Percentiles rank a stretch among this genome's conserved stretches.
These are phyloP conservation scores for Prionailurus bengalensis DNA, from an alignment of 2,113 vertebrate species.

Conservation along the genomic window DNA sequence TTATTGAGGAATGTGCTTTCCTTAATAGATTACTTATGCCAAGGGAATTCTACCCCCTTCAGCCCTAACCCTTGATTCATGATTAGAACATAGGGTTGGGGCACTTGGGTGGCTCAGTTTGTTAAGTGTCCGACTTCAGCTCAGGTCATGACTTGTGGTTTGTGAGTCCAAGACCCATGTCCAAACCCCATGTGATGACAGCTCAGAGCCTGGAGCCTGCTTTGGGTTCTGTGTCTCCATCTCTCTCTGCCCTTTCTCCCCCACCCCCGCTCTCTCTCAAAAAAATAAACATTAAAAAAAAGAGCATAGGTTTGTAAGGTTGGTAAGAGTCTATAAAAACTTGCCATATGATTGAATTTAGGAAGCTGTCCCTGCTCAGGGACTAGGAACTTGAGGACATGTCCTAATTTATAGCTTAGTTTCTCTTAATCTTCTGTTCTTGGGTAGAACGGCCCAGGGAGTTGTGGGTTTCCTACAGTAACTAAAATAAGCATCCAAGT, in stretches of 20 bases:
- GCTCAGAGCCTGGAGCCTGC: no score
- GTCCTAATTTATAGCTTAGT: background rate
- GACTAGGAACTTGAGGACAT: background rate
- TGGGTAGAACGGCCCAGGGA: background rate
- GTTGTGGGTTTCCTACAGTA: background rate
- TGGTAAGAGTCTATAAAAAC: background rate
- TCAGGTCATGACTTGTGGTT: no score
- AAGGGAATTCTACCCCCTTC: background rate
- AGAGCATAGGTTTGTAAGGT: background rate
- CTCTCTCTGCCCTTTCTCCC: no score
- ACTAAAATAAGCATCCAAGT: background rate
- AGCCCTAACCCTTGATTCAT: background rate
- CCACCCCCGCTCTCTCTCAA: no score
- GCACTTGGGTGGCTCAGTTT: no score
- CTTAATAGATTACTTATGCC: conserved; percentile 10
- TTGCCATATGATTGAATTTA: background rate
- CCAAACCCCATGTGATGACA: no score
- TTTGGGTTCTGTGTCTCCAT: no score
- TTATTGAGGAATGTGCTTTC: conserved; percentile 32
- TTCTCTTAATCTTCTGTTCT: background rate
- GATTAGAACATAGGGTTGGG: background rate
- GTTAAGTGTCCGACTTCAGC: no score
- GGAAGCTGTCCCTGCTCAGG: background rate
- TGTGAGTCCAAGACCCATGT: no score
- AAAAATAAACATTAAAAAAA: no score